Base-by-base conservation (phyloP, 2,797 vertebrate species). In the Sebastes reedi region DNA sequence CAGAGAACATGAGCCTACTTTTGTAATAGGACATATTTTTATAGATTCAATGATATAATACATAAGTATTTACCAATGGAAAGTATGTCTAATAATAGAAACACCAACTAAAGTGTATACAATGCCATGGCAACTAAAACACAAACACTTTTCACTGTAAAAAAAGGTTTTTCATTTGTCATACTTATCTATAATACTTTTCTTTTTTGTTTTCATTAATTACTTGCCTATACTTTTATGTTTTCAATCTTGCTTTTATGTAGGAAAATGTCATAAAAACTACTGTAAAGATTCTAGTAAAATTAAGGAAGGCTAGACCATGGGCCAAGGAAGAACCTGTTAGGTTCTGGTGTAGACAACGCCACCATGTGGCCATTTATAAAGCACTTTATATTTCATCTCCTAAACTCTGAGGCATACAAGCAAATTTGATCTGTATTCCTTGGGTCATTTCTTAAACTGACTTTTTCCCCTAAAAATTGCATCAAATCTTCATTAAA, bases 71-170 rank as follows among this genome's bases (percentile, higher is more conserved):
- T 67, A 77, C 24, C 16, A 25, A 29, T 75, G 75, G 72, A 85
- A 80, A 77, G 14, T 67, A 69, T 78, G 77, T 56, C 67, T 46
- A 74, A 68, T 65, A 78, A 79, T 82, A 87, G 61, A 55, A 50
- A 50, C 6, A 50, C 46, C 46, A 50, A 50, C 46, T 50, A 20
- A 50, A 50, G 46, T 8, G 18, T 20, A 50, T 50, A 20, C 46
- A 50, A 13, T 34, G 27, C 27, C 58, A 11, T 2, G 7, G 16
- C 58, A 60, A 60, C 27, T 60, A 61, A 61, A 61, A 61, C 24
- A 27, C n/a, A 42, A 25, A n/a, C 10, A 34, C 11, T 64, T 36
- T 25, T 25, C 11, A 50, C 7, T 50, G 46, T 20, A 36, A 8
- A 18, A 20, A 20, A 36, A 24, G 22, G 7, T 64, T 34, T 5